Conservation (phyloP, 2,113 vertebrate species). For the Sterrhoptilus dennistouni region DNA sequence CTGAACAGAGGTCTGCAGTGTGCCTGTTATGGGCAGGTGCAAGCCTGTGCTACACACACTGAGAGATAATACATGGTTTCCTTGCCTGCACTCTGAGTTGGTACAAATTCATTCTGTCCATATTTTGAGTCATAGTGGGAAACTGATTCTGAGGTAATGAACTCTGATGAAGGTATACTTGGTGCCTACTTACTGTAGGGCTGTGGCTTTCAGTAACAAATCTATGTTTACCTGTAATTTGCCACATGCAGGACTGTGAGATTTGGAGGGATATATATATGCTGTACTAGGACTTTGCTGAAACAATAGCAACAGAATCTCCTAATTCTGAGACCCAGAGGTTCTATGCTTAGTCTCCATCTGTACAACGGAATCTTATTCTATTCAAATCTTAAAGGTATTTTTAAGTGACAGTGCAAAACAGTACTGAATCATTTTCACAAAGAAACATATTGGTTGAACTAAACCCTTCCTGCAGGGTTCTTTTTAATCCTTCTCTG, state of each 20-base stretch:
- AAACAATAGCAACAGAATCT: neutral
- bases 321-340: neutral
- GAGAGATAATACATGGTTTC: rapidly evolving
- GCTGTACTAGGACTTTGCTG: neutral
- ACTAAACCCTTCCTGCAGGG: neutral
- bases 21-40: neutral
- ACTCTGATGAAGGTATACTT: neutral
- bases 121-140: neutral
- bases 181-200: neutral
- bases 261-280: neutral
- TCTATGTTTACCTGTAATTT: neutral
- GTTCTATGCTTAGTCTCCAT: neutral
- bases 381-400: neutral
- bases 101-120: neutral
- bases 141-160: neutral
- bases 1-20: neutral
- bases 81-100: neutral
- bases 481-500: neutral
- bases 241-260: neutral
- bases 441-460: neutral
- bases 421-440: neutral
- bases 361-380: neutral
- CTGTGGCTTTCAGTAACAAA: neutral
- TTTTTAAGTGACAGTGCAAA: neutral
- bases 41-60: neutral